Evolutionary conservation across 2,797 vertebrate genomes (phyloP), one percentile per base, ranked within the genome.

Genomic region (Tenualosa thibaudeaui): DNA sequence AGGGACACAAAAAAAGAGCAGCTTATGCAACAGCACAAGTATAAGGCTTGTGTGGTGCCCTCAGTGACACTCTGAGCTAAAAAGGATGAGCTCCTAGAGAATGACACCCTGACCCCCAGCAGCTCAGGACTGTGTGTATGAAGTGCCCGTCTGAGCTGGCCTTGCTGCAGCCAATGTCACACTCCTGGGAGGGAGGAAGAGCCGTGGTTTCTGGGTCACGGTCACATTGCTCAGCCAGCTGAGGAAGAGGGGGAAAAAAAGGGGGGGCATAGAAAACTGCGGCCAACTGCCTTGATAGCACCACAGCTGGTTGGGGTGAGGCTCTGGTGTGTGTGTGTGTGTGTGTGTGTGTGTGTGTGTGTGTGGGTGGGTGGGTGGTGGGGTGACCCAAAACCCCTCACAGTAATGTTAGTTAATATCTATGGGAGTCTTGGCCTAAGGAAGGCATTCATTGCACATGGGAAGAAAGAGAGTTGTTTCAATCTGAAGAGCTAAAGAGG

Each of bases 51-150:
- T 12, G 24, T 1, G 10, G 24, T 37, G 68, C 5, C 13, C 12
- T 43, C 37, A 37, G 37, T 75, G 68, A 75, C 68, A 75, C 68
- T 17, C 1, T 9, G 17, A 15, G 31, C 37, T 75, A 75, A 75
- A 75, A 75, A 75, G 68, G 37, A 75, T 75, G 68, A 40, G 43
- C 68, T 43, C 68, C 2, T 43, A 7, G 68, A 75, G 68, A 75
- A 12, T 75, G 68, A 75, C 68, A 43, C 37, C 68, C 31, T 75
- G 68, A 75, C 68, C 68, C 65, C 17, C 31, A 19, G 5, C 37
- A 75, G 37, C 37, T 40, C 68, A 13, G 19, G 54, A 6, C 4
- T 51, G 50, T 51, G 50, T 51, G 65, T 68, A 26, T 26, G 65
- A 68, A 37, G 31, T 19, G 68, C 37, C 37, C 0, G 17, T 40